Base-by-base conservation (phyloP, 2,113 vertebrate species). In the Cynoglossus semilaevis region DNA sequence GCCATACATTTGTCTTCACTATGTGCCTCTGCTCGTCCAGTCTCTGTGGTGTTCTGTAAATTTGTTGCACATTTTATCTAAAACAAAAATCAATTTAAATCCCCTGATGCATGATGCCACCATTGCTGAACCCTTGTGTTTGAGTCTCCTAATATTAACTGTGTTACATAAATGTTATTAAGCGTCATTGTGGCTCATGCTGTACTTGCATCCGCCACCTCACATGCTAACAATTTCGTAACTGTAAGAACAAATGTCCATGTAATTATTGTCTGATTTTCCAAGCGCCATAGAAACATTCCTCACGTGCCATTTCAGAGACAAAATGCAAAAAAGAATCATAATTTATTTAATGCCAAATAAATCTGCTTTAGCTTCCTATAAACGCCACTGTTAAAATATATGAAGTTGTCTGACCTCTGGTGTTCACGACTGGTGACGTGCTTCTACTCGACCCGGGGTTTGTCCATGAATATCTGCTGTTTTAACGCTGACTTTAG, bases 281-380 rank as follows among this genome's bases (percentile, higher is more conserved):
- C 65, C 77, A 58, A 51, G 4, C 17, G 29, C 62, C 44, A 51
- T 58, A 41, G 50, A 15, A 49, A 67, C 51, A 58, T 65, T 68
- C 46, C 43, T 37, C 54, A 55, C 22, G 76, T 82, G 80, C 69
- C 75, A 79, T 68, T 35, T 78, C 63, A 72, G 46, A 38, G 60
- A 52, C 40, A 59, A 49, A 59, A 61, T 50, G n/a, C 38, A 41
- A 41, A 41, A 62, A 47, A 55, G 47, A 1, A 58, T 17, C 35
- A 67, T 61, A 61, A 17, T 44, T 40, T 50, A 11, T 51, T 80
- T 63, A 51, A 85, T 74, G 78, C 85, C 88, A 90, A 89, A 91
- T 86, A 15, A 62, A 54, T 72, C 74, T 7, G 7, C 63, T 22
- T 6, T 56, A 58, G 42, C 58, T 58, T 70, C 74, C 65, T 67